phyloP scores from a whole-genome alignment of 2,888 invertebrate species.

The Dorcus parallelipipedus region DNA sequence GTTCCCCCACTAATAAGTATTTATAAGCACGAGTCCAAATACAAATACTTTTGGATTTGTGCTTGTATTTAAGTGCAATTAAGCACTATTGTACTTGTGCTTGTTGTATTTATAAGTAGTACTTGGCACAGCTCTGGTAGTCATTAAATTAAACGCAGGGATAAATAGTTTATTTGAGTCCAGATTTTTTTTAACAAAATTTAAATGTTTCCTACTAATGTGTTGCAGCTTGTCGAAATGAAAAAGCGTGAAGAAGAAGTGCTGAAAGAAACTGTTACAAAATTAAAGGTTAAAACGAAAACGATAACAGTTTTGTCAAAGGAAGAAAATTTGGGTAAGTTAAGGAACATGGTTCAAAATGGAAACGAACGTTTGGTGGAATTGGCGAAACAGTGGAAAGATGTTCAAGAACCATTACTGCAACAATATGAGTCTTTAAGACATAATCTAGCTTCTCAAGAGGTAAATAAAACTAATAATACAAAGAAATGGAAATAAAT shows the following conservation, averaged over 20 bases:
- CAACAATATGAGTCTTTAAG: conserved; percentile 53
- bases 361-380: conserved; percentile 61
- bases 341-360: conserved; percentile 57
- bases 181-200: too few species aligned
- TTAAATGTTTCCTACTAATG: conserved; percentile 8
- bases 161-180: too few species aligned
- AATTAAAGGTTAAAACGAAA: conserved; percentile 55
- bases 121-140: too few species aligned
- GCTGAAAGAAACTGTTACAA: conserved; percentile 45
- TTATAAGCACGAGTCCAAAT: too few species aligned
- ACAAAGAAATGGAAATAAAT: neutral
- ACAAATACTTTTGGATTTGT: too few species aligned
- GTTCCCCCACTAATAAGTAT: too few species aligned
- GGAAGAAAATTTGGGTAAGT: conserved; percentile 57
- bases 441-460: conserved; percentile 41
- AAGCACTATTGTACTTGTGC: too few species aligned
- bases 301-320: conserved; percentile 65
- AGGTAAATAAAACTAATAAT: conserved; percentile 36
- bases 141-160: conserved; percentile 3
- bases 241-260: conserved; percentile 46
- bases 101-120: too few species aligned
- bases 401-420: conserved; percentile 64
- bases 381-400: conserved; percentile 70
- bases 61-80: too few species aligned
- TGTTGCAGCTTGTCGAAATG: conserved; percentile 29